phyloP scores from a whole-genome alignment of 2,113 vertebrate species.

The Pachycephala philippinensis region DNA sequence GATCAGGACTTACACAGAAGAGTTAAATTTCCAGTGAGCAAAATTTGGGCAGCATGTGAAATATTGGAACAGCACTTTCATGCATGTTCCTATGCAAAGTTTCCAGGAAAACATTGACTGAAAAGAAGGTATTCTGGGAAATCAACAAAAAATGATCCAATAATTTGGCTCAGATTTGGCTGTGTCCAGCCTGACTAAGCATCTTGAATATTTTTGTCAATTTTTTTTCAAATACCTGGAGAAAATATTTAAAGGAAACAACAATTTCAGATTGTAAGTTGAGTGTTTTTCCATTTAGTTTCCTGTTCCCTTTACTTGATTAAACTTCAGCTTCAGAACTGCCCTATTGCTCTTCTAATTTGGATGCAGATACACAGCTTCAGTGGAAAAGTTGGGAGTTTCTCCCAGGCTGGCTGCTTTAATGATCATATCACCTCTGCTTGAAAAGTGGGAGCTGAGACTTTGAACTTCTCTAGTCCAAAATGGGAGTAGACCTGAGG shows the following conservation, averaged over 20 bases:
- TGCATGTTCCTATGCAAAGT: background rate
- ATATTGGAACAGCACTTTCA: background rate
- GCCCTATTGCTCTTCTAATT: background rate
- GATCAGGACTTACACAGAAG: background rate
- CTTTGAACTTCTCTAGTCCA: background rate
- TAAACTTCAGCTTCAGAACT: background rate
- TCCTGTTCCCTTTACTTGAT: background rate
- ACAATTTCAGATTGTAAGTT: background rate
- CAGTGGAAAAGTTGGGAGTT: background rate
- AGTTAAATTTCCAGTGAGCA: background rate
- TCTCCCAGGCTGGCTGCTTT: background rate
- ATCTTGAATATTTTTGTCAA: background rate
- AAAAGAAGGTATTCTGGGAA: background rate
- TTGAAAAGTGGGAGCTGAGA: background rate
- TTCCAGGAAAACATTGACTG: background rate
- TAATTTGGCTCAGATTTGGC: background rate
- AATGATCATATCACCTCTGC: accelerated
- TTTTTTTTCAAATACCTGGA: background rate
- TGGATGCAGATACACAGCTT: background rate
- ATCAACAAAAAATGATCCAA: background rate
- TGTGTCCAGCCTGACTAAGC: background rate
- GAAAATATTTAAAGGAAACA: background rate
- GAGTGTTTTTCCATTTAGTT: background rate
- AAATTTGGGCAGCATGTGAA: background rate
- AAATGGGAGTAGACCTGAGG: background rate